phyloP scores from a whole-genome alignment of 2,888 invertebrate genomes.

The Brachypterus glaber region DNA sequence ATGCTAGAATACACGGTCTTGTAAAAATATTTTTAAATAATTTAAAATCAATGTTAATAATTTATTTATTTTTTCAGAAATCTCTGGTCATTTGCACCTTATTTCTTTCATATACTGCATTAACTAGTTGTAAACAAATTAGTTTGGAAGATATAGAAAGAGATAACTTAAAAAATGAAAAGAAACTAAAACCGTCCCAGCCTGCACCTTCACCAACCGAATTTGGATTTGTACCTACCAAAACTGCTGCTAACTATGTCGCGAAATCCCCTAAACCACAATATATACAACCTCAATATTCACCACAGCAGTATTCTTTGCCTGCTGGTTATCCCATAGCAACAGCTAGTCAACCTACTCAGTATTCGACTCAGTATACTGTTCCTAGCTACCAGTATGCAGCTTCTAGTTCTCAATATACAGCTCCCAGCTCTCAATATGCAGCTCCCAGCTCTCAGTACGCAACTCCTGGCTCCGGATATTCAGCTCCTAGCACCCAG shows the following conservation, averaged over 20 bases:
- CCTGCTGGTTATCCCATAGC: conserved; percentile 30
- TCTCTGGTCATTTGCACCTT: conserved; percentile 8
- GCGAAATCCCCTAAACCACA: conserved; percentile 24
- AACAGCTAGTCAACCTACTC: conserved; percentile 7
- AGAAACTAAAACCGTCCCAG: conserved; percentile 25
- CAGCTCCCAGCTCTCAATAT: conserved; percentile 37
- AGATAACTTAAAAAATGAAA: conserved; percentile 55
- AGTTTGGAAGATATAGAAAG: conserved; percentile 67
- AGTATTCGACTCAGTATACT: conserved; percentile 1
- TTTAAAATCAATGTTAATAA: too few species aligned
- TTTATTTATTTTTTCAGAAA: conserved; percentile 32
- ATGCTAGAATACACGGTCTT: too few species aligned
- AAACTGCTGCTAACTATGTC: conserved; percentile 27
- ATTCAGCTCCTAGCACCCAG: conserved; percentile 19
- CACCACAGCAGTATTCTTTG: conserved; percentile 21
- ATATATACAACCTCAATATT: conserved; percentile 22
- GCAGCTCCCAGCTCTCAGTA: conserved; percentile 37
- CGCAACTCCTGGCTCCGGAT: conserved; percentile 21
- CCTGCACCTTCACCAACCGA: conserved; percentile 26
- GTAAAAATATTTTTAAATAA: too few species aligned
- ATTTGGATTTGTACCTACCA: conserved; percentile 30
- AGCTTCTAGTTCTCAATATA: too few species aligned
- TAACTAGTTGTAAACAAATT: conserved; percentile 44
- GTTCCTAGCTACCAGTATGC: too few species aligned
- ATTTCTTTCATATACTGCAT: background rate